A percentile compares a stretch with the other conserved stretches of the same genome.
Conservation (phyloP, 1,140 invertebrate genomes). For the Hylaeus volcanicus region DNA sequence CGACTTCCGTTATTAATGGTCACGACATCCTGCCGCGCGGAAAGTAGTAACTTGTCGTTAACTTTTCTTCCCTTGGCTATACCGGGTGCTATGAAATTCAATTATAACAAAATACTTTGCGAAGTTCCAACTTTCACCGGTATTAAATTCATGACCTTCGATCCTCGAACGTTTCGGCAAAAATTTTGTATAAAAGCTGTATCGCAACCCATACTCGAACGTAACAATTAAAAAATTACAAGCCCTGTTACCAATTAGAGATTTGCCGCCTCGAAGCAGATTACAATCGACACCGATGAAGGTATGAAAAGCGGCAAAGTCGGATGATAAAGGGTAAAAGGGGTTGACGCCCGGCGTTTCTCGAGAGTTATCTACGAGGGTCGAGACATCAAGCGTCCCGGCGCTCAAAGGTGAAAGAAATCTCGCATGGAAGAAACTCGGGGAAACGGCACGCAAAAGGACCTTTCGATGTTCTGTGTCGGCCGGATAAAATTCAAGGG, state of each 20-base stretch:
- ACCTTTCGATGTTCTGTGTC: background rate
- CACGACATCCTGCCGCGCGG: constrained; percentile 6
- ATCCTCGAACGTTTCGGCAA: too few relatives aligned
- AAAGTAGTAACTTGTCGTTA: constrained; percentile 9
- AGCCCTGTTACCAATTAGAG: too few relatives aligned
- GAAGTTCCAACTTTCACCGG: background rate
- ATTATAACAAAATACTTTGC: background rate
- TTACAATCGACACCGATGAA: too few relatives aligned
- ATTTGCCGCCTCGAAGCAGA: too few relatives aligned
- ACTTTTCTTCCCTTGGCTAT: constrained; percentile 8
- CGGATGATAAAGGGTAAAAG: background rate
- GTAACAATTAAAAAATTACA: too few relatives aligned
- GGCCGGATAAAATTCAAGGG: background rate
- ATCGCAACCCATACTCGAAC: too few relatives aligned
- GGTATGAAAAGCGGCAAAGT: too few relatives aligned
- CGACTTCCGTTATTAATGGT: constrained; percentile 47
- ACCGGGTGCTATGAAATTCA: constrained; percentile 1
- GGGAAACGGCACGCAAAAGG: background rate
- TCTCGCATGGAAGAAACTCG: background rate
- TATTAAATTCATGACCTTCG: too few relatives aligned
- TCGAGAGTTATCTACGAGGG: too few relatives aligned
- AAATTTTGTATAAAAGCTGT: too few relatives aligned
- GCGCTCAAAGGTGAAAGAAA: background rate
- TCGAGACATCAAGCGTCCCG: too few relatives aligned
- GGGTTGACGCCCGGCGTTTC: too few relatives aligned